A percentile compares a stretch with the other conserved stretches of the same genome.
Conservation (phyloP, 1,140 invertebrate species). For the Wiebesia pumilae region DNA sequence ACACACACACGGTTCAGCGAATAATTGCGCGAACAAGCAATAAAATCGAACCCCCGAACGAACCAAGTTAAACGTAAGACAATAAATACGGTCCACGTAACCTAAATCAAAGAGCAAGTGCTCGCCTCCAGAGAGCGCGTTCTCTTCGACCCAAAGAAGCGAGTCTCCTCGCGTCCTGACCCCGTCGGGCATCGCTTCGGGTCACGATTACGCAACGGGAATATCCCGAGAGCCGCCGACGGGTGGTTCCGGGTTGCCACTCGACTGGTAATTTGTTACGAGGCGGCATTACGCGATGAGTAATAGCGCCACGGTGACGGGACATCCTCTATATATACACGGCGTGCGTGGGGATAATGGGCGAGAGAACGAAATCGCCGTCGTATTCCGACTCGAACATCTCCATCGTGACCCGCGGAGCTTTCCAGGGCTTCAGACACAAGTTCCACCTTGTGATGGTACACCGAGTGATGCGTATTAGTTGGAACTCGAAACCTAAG, state of each 20-base stretch:
- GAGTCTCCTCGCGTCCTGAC: background rate
- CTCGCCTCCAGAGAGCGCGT: no score
- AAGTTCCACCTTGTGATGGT: no score
- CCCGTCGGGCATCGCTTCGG: background rate
- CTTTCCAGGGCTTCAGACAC: background rate
- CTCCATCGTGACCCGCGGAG: background rate
- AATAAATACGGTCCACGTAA: no score
- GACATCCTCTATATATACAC: background rate
- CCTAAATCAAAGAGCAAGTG: no score
- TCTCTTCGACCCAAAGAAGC: background rate
- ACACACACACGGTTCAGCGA: no score
- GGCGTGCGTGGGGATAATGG: no score
- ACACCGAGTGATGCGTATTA: no score
- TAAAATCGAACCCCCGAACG: no score
- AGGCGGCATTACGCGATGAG: slow-evolving; percentile 72
- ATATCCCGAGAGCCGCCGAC: background rate
- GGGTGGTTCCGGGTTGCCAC: slow-evolving; percentile 65
- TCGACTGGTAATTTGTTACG: slow-evolving; percentile 75
- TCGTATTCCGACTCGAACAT: background rate
- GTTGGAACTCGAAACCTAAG: no score
- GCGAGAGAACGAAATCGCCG: background rate
- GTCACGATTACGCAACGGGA: background rate
- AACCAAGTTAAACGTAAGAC: no score
- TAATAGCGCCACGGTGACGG: slow-evolving; percentile 61
- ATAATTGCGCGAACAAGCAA: no score